These are phyloP conservation scores for Lanistes nyassanus DNA, from an alignment of 1,140 invertebrate genomes.

Conservation along the genomic window DNA sequence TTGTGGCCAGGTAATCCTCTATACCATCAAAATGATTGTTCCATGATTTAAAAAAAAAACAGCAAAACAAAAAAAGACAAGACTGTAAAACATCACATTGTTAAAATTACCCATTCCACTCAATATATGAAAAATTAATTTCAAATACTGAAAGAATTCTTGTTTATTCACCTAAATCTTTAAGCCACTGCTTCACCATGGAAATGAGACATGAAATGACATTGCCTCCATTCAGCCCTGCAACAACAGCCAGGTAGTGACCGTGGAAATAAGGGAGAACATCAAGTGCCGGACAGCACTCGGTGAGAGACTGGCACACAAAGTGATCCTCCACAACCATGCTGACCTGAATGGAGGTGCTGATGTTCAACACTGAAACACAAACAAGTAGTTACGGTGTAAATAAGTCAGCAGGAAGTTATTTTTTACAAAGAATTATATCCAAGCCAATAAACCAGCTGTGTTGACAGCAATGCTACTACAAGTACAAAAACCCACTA, in stretches of 20 bases:
- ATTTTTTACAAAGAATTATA: background rate
- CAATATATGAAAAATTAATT: too few relatives aligned
- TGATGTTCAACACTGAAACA: conserved; percentile 83
- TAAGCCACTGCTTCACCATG: conserved; percentile 84
- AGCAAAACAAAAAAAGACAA: background rate
- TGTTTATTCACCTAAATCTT: conserved; percentile 77
- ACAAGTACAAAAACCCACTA: too few relatives aligned
- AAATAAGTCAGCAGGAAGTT: too few relatives aligned
- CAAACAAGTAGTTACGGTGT: too few relatives aligned
- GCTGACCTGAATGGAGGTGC: conserved; percentile 86
- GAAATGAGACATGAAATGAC: conserved; percentile 83
- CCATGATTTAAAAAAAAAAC: too few relatives aligned
- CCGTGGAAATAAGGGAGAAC: conserved; percentile 81
- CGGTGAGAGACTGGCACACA: background rate
- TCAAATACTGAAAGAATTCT: too few relatives aligned
- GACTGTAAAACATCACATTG: too few relatives aligned
- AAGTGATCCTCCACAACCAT: conserved; percentile 48
- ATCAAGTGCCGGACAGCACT: conserved; percentile 2
- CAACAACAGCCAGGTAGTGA: conserved; percentile 83
- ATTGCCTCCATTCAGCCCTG: conserved; percentile 89
- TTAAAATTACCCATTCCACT: too few relatives aligned
- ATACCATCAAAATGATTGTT: too few relatives aligned
- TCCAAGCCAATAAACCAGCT: background rate
- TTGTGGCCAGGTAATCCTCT: too few relatives aligned
- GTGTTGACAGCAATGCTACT: too few relatives aligned